Evolutionary conservation across 2,888 invertebrate species (phyloP).

Genomic region (Thumatha senex): DNA sequence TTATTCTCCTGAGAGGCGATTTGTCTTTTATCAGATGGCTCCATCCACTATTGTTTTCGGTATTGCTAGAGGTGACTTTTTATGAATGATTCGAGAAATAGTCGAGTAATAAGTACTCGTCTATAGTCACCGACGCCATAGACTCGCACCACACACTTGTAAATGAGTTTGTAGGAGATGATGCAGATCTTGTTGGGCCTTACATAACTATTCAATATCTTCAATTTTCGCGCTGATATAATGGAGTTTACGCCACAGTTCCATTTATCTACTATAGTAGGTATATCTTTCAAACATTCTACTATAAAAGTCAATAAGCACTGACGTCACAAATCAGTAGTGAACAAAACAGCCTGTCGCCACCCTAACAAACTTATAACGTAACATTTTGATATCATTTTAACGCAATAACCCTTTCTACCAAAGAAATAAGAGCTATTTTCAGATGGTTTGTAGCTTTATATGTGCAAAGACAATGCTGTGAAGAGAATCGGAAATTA

Average conservation of each 20-base stretch:
- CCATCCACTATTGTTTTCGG: no score
- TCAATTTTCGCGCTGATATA: no score
- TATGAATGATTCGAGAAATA: no score
- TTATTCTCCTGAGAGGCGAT: no score
- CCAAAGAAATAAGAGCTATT: neutral
- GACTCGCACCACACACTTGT: no score
- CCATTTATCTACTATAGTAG: neutral
- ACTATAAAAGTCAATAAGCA: slow-evolving; percentile 22
- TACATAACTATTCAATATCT: neutral
- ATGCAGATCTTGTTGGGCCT: no score
- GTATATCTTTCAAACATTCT: slow-evolving; percentile 9
- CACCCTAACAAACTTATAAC: slow-evolving; percentile 7
- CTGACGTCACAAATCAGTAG: slow-evolving; percentile 24
- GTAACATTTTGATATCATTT: slow-evolving; percentile 2
- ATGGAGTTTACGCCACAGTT: neutral
- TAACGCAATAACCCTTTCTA: slow-evolving; percentile 1
- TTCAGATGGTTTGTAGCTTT: neutral
- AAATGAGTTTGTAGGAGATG: no score
- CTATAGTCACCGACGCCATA: no score
- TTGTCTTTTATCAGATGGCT: no score
- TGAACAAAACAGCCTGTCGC: slow-evolving; percentile 15
- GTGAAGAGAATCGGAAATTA: slow-evolving; percentile 32
- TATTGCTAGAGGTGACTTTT: no score
- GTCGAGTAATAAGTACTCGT: no score
- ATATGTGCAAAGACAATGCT: slow-evolving; percentile 3